A percentile compares a stretch with the other conserved stretches of the same genome.
phyloP scores from a whole-genome alignment of 2,888 invertebrate species.

The Cancer borealis region DNA sequence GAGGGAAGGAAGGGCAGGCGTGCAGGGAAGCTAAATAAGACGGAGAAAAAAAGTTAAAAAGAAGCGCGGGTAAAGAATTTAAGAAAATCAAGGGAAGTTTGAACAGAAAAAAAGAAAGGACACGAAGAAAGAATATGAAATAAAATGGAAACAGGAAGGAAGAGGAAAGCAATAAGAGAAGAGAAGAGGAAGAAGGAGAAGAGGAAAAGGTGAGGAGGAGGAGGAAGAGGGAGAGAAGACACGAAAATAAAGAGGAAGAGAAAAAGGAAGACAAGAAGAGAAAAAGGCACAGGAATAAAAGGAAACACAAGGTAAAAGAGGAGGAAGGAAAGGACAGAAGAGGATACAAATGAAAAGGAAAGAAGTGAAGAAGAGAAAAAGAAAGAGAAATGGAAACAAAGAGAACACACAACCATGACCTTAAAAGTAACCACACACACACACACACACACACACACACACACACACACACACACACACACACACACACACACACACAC shows the following conservation, averaged over 20 bases:
- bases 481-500: no score
- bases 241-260: background rate
- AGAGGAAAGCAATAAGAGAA: background rate
- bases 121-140: background rate
- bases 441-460: no score
- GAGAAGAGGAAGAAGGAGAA: slow-evolving; percentile 13
- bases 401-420: no score
- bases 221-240: background rate
- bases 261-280: background rate
- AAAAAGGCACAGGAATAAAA: background rate
- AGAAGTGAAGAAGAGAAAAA: no score
- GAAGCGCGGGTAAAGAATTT: background rate
- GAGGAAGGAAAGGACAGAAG: background rate
- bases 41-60: background rate
- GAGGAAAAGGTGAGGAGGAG: background rate
- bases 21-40: background rate
- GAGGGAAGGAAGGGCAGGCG: background rate
- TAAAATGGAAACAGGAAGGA: background rate
- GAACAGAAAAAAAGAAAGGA: background rate
- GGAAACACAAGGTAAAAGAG: background rate
- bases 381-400: no score
- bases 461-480: no score
- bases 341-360: no score
- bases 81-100: background rate
- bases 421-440: no score